phyloP scores from a whole-genome alignment of 1,140 invertebrate genomes.

The Fopius arisanus region DNA sequence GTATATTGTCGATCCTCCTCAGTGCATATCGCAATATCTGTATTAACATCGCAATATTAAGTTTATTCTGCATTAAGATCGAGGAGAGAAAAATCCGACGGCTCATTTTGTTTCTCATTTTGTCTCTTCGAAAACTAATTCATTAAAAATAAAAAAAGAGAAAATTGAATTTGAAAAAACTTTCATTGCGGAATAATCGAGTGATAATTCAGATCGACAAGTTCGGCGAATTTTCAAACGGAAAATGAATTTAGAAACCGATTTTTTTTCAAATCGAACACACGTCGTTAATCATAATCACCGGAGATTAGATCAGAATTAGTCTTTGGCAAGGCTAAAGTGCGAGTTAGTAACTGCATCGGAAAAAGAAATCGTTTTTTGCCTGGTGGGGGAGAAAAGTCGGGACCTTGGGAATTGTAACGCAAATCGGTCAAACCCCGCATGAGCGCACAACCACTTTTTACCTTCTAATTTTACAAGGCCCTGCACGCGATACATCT shows the following conservation, averaged over 20 bases:
- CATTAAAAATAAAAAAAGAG: too few relatives aligned
- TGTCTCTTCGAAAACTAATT: too few relatives aligned
- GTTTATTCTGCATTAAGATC: not conserved
- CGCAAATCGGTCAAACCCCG: not conserved
- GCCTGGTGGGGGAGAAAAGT: not conserved
- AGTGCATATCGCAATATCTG: not conserved
- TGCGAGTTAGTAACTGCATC: not conserved
- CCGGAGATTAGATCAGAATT: constrained; percentile 14
- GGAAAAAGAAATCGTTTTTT: not conserved
- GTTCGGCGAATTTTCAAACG: too few relatives aligned
- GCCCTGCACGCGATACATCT: not conserved
- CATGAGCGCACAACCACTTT: not conserved
- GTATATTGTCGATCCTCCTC: not conserved
- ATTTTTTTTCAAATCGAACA: too few relatives aligned
- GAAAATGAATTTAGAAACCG: too few relatives aligned
- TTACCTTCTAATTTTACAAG: constrained; percentile 6
- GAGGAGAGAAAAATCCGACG: too few relatives aligned
- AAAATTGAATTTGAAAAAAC: too few relatives aligned
- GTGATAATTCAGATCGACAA: too few relatives aligned
- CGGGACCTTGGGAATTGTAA: not conserved
- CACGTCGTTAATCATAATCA: constrained; percentile 2
- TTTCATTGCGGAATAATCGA: too few relatives aligned
- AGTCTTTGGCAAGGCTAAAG: not conserved
- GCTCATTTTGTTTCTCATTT: too few relatives aligned
- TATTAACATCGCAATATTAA: not conserved